Conservation (phyloP, 2,113 vertebrate genomes). For the Mugil cephalus region DNA sequence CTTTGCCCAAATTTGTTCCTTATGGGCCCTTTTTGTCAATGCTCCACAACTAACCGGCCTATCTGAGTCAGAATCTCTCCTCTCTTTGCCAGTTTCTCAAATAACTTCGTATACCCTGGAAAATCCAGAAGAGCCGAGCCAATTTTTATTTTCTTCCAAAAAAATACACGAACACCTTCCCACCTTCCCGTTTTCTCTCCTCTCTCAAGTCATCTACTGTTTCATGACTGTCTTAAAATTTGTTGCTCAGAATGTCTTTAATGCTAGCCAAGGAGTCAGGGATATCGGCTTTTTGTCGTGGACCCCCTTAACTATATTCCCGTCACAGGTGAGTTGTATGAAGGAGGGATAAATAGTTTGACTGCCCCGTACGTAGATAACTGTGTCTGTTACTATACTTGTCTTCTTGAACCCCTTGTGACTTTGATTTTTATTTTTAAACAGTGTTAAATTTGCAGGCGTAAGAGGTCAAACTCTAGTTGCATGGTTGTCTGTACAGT, state of each 20-base stretch:
- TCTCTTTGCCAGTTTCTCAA: conserved; percentile 31
- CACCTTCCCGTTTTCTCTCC: conserved; percentile 53
- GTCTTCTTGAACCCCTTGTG: conserved; percentile 62
- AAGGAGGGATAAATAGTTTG: conserved; percentile 82
- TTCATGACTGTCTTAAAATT: conserved; percentile 93
- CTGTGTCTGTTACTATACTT: conserved; percentile 60
- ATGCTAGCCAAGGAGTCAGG: conserved; percentile 98
- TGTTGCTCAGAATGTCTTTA: conserved; percentile 98
- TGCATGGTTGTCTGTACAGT: conserved; percentile 75
- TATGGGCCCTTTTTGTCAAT: conserved; percentile 1
- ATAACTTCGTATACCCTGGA: conserved; percentile 18
- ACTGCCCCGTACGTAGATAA: conserved; percentile 68
- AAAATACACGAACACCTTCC: conserved; percentile 71
- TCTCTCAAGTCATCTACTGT: conserved; percentile 80
- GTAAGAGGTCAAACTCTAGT: conserved; percentile 38
- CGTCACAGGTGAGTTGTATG: conserved; percentile 92
- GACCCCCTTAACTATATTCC: conserved; percentile 94
- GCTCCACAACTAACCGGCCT: conserved; percentile 35
- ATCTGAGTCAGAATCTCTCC: conserved; percentile 31
- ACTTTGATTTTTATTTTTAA: conserved; percentile 41
- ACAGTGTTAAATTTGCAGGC: conserved; percentile 33
- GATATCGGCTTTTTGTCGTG: conserved; percentile 96
- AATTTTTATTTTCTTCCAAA: conserved; percentile 74
- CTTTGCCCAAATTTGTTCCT: conserved; percentile 24
- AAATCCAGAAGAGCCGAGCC: conserved; percentile 33